Conservation (phyloP, 2,888 invertebrate species). For the Ectemnius cavifrons region DNA sequence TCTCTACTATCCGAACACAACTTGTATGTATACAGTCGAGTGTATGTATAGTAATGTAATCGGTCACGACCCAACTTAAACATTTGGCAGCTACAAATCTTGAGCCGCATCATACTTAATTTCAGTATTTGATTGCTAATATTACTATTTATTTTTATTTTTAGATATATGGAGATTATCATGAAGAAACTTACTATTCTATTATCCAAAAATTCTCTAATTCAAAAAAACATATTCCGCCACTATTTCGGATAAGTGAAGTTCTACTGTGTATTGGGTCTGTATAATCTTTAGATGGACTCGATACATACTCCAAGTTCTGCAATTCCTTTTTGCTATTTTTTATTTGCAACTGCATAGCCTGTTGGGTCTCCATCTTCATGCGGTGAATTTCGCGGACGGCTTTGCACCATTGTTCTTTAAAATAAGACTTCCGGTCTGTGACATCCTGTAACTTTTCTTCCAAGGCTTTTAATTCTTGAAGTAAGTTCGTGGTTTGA, state of each 20-base stretch:
- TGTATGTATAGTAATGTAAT: no score
- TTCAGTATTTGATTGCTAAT: no score
- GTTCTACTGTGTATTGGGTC: no score
- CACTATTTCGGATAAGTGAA: no score
- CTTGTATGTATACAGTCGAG: no score
- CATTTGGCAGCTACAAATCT: no score
- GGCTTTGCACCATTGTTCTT: conserved; percentile 86
- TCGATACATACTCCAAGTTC: conserved; percentile 64
- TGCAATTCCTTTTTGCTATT: conserved; percentile 76
- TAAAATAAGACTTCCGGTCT: conserved; percentile 86
- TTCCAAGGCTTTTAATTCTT: conserved; percentile 83
- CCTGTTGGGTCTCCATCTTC: conserved; percentile 80
- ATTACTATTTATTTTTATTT: neutral
- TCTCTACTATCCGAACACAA: no score
- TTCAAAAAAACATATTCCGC: neutral
- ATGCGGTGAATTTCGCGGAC: conserved; percentile 84
- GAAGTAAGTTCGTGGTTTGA: conserved; percentile 83
- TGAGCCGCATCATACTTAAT: no score
- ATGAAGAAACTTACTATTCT: no score
- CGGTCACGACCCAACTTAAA: no score
- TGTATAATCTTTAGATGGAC: no score
- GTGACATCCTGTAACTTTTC: conserved; percentile 83
- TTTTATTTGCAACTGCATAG: conserved; percentile 79
- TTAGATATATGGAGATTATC: neutral
- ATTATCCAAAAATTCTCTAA: neutral